Conservation (phyloP, 2,797 vertebrate species). For the Coracias cyanogaster region DNA sequence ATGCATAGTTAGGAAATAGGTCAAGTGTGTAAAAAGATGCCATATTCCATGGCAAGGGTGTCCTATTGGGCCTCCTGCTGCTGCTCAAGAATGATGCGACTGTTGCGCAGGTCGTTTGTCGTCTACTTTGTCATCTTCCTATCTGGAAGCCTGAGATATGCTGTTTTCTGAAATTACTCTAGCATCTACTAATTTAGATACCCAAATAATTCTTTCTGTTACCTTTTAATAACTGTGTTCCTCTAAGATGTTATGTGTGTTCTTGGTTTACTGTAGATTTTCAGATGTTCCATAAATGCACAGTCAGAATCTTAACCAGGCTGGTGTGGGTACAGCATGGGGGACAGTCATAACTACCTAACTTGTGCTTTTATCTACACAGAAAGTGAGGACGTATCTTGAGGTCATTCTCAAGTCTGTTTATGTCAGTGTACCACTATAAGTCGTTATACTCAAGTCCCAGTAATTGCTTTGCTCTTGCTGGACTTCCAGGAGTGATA, state of each 20-base stretch:
- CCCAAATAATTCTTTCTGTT: background rate
- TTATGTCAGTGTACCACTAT: background rate
- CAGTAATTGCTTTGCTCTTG: background rate
- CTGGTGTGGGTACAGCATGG: background rate
- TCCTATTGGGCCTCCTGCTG: background rate
- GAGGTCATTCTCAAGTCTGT: background rate
- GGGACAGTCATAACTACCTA: background rate
- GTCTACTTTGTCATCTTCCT: background rate
- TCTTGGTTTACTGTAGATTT: background rate
- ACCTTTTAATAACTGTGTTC: background rate
- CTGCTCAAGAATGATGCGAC: background rate
- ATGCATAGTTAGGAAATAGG: background rate
- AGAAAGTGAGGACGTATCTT: background rate
- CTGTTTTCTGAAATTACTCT: background rate
- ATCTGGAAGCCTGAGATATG: background rate
- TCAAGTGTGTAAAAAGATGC: background rate
- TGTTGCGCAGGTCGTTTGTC: background rate
- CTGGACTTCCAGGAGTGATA: background rate
- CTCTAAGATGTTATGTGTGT: background rate
- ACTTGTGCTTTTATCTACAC: background rate
- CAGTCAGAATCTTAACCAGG: background rate
- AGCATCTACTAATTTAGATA: background rate
- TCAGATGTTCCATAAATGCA: background rate
- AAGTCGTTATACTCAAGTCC: background rate
- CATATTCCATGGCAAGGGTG: background rate